These are phyloP conservation scores for Tamias sibiricus DNA, from an alignment of 2,113 vertebrate species.

Conservation along the genomic window DNA sequence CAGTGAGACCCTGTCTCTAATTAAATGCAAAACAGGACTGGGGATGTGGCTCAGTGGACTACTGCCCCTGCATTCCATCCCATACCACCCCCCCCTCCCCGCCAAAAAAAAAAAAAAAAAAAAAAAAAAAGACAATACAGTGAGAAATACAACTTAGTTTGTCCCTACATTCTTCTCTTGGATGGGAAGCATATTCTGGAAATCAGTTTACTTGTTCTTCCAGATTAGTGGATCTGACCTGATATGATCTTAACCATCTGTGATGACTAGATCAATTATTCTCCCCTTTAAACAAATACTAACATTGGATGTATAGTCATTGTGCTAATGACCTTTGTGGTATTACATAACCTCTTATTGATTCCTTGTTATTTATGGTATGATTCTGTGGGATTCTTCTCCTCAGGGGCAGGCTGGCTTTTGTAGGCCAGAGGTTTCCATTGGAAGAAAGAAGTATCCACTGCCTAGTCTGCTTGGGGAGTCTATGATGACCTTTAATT, in stretches of 20 bases:
- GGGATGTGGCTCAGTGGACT: too few relatives aligned
- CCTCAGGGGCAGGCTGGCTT: background rate
- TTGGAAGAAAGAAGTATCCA: background rate
- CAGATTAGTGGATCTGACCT: background rate
- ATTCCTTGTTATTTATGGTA: conserved; percentile 36
- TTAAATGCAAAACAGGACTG: too few relatives aligned
- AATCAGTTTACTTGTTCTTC: conserved; percentile 26
- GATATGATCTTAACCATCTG: background rate
- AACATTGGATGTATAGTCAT: background rate
- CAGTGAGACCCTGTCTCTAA: too few relatives aligned
- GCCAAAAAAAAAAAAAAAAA: too few relatives aligned
- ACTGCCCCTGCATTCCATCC: too few relatives aligned
- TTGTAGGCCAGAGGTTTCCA: background rate
- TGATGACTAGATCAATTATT: background rate
- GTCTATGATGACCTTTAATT: background rate
- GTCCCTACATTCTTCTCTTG: background rate
- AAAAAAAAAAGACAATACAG: background rate
- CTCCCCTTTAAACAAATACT: background rate
- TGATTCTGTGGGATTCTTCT: background rate
- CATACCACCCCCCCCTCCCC: too few relatives aligned
- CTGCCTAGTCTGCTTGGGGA: background rate
- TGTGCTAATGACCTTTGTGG: conserved; percentile 48
- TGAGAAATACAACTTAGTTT: background rate
- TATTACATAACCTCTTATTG: background rate
- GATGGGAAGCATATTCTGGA: background rate